Evolutionary conservation across 2,113 vertebrate genomes (phyloP).

Genomic region (Corythornis cristatus): DNA sequence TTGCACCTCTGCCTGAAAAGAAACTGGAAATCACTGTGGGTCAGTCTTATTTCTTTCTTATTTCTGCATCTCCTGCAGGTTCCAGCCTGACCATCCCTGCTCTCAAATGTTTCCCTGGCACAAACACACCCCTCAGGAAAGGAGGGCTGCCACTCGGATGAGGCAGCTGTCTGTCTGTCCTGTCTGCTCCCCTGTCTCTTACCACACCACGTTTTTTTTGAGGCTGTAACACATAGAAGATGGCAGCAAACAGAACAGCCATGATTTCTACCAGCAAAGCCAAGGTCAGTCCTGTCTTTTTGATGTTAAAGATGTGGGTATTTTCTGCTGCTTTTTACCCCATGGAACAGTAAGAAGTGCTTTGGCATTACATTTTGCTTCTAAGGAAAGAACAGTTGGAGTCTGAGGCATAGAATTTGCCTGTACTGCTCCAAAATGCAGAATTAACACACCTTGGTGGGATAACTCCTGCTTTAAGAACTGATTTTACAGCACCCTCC

Average conservation of each 20-base stretch:
- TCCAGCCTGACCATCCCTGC: background rate
- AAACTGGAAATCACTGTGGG: background rate
- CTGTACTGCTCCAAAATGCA: background rate
- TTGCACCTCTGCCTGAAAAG: background rate
- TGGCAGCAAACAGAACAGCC: background rate
- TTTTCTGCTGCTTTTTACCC: background rate
- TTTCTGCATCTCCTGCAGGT: background rate
- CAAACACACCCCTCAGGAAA: background rate
- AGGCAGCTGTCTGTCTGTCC: background rate
- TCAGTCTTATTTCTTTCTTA: background rate
- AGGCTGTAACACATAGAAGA: background rate
- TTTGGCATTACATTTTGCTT: background rate
- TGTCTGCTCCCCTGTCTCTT: background rate
- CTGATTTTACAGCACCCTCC: background rate
- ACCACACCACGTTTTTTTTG: background rate
- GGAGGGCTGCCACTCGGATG: background rate
- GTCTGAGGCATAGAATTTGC: background rate
- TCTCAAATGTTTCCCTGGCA: background rate
- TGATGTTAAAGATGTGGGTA: background rate
- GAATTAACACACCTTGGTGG: background rate
- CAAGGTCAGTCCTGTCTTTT: background rate
- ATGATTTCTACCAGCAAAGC: background rate
- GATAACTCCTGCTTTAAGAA: background rate
- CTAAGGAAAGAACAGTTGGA: background rate
- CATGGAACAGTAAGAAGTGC: background rate